Percentiles rank a stretch among this genome's conserved stretches.
These are phyloP conservation scores for Acanthacorydalis orientalis DNA, from an alignment of 2,888 invertebrate species.

Conservation along the genomic window DNA sequence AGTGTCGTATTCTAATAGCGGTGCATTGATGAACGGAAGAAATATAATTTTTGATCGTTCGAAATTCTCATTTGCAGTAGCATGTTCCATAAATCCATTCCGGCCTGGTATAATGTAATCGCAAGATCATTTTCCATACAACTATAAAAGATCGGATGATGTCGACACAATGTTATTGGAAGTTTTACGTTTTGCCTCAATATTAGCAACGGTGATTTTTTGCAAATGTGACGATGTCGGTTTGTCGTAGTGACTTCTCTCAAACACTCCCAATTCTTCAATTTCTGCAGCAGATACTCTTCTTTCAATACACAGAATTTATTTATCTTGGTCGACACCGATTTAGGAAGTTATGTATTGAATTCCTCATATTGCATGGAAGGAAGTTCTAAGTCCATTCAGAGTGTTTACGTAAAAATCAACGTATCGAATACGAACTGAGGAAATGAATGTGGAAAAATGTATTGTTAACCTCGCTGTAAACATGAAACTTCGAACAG, in stretches of 20 bases:
- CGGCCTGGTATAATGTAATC: neutral
- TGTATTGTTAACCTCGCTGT: neutral
- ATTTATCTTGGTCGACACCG: neutral
- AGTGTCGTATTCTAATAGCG: conserved; percentile 16
- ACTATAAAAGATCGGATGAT: neutral
- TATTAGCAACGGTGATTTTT: neutral
- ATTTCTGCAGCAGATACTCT: neutral
- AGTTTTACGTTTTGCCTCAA: neutral
- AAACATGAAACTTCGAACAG: neutral
- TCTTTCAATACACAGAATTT: neutral
- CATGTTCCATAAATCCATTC: conserved; percentile 13
- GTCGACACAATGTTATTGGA: neutral
- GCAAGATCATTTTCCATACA: neutral
- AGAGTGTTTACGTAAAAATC: conserved; percentile 11
- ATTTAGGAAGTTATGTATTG: neutral
- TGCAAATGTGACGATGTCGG: neutral
- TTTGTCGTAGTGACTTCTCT: neutral
- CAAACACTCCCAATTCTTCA: neutral
- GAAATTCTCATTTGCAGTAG: conserved; percentile 9
- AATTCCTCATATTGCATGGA: neutral
- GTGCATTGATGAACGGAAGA: conserved; percentile 19
- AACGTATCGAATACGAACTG: neutral
- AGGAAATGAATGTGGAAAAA: conserved; percentile 1
- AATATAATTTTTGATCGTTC: conserved; percentile 5
- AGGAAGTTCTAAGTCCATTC: conserved; percentile 9